A percentile compares a stretch with the other conserved stretches of the same genome.
Evolutionary conservation across 2,797 vertebrate genomes (phyloP).

Genomic region (Falco rusticolus): DNA sequence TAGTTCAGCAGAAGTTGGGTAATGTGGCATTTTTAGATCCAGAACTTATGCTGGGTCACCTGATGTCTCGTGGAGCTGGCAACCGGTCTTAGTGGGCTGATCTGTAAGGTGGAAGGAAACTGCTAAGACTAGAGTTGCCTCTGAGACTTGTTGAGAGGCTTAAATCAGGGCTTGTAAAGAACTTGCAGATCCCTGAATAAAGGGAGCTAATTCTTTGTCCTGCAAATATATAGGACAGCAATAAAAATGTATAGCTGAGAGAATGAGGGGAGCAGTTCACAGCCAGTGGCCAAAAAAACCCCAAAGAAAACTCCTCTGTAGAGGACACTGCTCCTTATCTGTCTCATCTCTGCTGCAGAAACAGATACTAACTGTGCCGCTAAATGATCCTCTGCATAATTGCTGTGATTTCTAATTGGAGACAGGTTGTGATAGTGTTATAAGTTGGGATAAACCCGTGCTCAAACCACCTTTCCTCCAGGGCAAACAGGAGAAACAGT

Average conservation of each 20-base stretch:
- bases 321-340: rapidly evolving
- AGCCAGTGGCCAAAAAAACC: background rate
- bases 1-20: background rate
- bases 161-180: background rate
- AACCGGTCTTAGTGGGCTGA: background rate
- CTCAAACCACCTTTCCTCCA: background rate
- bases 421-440: background rate
- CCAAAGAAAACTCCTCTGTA: too few relatives aligned
- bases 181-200: background rate
- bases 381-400: background rate
- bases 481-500: background rate
- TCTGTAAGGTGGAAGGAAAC: background rate
- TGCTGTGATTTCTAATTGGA: background rate
- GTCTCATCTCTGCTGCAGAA: background rate
- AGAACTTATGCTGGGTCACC: rapidly evolving
- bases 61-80: background rate
- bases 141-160: background rate
- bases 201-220: background rate
- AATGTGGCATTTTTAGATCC: background rate
- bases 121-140: background rate
- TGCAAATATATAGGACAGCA: background rate
- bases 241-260: background rate
- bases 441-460: background rate
- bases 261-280: background rate
- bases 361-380: background rate